phyloP scores from a whole-genome alignment of 2,888 invertebrate species.

The Andricus quercusramuli region DNA sequence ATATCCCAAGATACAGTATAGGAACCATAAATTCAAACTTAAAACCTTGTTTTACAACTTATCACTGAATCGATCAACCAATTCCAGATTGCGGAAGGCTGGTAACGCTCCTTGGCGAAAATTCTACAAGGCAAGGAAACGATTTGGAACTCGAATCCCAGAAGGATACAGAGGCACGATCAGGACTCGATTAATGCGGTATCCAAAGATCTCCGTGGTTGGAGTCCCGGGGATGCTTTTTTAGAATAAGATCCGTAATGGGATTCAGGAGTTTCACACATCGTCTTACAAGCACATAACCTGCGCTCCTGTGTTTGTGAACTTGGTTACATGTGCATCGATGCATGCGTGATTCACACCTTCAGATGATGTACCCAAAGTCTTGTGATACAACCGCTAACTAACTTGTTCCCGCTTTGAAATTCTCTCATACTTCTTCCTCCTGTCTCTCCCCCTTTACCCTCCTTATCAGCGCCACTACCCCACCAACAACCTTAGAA shows the following conservation, averaged over 20 bases:
- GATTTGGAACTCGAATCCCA: conserved; percentile 26
- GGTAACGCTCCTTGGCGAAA: conserved; percentile 45
- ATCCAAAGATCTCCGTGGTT: conserved; percentile 18
- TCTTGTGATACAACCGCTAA: conserved; percentile 60
- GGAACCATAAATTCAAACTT: too few relatives aligned
- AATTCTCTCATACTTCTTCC: conserved; percentile 52
- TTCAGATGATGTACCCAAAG: neutral
- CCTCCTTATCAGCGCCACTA: conserved; percentile 51
- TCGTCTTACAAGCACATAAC: conserved; percentile 24
- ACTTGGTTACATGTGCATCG: conserved; percentile 52
- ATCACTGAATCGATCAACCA: conserved; percentile 25
- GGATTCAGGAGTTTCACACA: conserved; percentile 21
- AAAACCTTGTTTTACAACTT: neutral
- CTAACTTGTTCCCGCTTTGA: conserved; percentile 63
- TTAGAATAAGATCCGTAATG: neutral
- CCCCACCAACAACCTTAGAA: conserved; percentile 45
- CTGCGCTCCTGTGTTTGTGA: conserved; percentile 45
- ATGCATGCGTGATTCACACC: conserved; percentile 49
- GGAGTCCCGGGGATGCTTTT: neutral
- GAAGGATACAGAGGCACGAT: conserved; percentile 31
- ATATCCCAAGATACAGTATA: too few relatives aligned
- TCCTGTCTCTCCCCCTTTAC: neutral
- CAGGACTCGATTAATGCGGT: conserved; percentile 34
- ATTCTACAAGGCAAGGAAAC: conserved; percentile 36
- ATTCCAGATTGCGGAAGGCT: conserved; percentile 14